These are phyloP conservation scores for Artemia sp. DNA, from an alignment of 2,888 invertebrate genomes.

Conservation along the genomic window DNA sequence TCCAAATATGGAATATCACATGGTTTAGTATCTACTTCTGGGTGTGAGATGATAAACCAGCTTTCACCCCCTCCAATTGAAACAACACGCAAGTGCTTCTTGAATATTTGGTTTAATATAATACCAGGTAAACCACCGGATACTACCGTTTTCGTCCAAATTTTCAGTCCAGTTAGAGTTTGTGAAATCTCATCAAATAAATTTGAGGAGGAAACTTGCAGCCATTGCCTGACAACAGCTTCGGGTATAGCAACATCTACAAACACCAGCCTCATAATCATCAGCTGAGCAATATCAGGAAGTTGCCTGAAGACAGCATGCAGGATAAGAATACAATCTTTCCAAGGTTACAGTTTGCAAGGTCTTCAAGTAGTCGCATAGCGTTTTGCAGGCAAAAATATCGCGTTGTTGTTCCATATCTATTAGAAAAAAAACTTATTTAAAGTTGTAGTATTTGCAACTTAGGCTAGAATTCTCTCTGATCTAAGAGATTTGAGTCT, in stretches of 20 bases:
- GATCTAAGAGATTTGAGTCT: too few relatives aligned
- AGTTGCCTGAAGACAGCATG: constrained; percentile 40
- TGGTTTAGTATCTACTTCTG: constrained; percentile 70
- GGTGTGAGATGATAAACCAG: constrained; percentile 65
- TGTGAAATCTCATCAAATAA: constrained; percentile 29
- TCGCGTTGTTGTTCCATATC: too few relatives aligned
- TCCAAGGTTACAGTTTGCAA: too few relatives aligned
- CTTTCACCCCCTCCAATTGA: constrained; percentile 44
- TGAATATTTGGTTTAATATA: neutral
- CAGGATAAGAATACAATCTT: too few relatives aligned
- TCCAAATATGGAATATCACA: constrained; percentile 73
- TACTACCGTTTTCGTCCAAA: neutral
- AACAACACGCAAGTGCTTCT: constrained; percentile 4
- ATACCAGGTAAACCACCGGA: neutral
- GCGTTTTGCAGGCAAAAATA: too few relatives aligned
- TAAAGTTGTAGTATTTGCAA: too few relatives aligned
- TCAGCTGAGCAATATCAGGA: constrained; percentile 73
- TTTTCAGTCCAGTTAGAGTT: neutral
- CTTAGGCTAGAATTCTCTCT: too few relatives aligned
- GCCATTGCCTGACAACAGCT: constrained; percentile 84
- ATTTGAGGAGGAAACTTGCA: constrained; percentile 64
- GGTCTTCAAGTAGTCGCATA: too few relatives aligned
- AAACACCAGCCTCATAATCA: constrained; percentile 76
- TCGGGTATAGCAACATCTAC: constrained; percentile 90
- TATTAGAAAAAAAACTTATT: too few relatives aligned